Conservation (phyloP, 2,113 vertebrate genomes). For the Paraplagusia blochii region DNA sequence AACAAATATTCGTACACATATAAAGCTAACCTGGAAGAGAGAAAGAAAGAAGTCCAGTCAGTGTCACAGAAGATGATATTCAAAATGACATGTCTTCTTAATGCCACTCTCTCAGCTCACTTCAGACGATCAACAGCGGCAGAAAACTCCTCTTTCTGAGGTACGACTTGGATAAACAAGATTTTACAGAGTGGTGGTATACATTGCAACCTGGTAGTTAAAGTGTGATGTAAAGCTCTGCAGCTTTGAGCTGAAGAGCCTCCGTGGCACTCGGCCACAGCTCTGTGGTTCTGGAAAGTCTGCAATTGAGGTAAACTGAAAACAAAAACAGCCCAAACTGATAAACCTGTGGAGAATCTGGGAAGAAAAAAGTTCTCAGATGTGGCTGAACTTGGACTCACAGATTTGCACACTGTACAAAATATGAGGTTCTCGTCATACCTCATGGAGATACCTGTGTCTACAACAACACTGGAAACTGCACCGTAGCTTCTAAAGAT, state of each 20-base stretch:
- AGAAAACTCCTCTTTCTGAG: conserved; percentile 23
- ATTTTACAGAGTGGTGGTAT: conserved; percentile 42
- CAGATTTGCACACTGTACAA: background rate
- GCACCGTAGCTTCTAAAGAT: background rate
- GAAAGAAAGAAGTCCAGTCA: conserved; percentile 31
- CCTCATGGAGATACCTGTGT: background rate
- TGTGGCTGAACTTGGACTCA: conserved; percentile 14
- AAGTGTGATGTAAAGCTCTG: conserved; percentile 52
- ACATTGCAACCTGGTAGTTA: conserved; percentile 35
- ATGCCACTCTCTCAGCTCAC: background rate
- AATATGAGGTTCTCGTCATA: background rate
- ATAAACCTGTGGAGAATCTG: conserved; percentile 23
- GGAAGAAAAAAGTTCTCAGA: conserved; percentile 17
- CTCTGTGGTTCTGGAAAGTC: conserved; percentile 54
- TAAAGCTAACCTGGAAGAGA: conserved; percentile 82
- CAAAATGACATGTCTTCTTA: background rate
- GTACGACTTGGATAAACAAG: conserved; percentile 30
- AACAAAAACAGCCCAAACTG: conserved; percentile 42
- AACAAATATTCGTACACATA: conserved; percentile 91
- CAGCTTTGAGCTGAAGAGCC: conserved; percentile 52
- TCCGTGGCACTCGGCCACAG: conserved; percentile 56
- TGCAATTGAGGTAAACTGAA: conserved; percentile 39
- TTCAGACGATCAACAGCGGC: conserved; percentile 1
- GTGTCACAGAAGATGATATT: conserved; percentile 15
- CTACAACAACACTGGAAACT: background rate